Evolutionary conservation across 2,113 vertebrate species (phyloP).

Genomic region (Cinclus mexicanus): DNA sequence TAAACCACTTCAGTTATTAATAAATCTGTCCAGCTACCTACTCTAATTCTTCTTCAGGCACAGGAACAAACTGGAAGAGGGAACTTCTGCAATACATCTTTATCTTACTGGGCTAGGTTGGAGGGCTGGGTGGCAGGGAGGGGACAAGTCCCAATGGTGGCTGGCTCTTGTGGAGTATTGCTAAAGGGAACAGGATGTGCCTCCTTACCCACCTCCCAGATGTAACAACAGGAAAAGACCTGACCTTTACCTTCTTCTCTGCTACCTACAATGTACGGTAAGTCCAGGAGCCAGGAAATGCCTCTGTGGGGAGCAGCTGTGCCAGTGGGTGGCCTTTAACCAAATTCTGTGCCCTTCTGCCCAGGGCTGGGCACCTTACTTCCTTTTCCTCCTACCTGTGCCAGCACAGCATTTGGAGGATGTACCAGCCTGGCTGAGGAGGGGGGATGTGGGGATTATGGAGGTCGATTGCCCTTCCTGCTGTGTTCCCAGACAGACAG

Average conservation of each 20-base stretch:
- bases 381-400: neutral
- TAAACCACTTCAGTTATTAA: slow-evolving; percentile 1
- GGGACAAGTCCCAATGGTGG: rapidly evolving
- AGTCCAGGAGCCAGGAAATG: neutral
- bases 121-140: no score
- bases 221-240: neutral
- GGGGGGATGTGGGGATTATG: neutral
- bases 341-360: rapidly evolving
- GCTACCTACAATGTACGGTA: neutral
- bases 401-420: rapidly evolving
- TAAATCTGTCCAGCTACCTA: neutral
- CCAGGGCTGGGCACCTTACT: neutral
- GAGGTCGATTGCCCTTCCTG: neutral
- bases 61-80: rapidly evolving
- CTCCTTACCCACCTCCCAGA: no score
- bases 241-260: neutral
- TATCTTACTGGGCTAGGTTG: neutral
- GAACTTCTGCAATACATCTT: no score
- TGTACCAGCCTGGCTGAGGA: neutral
- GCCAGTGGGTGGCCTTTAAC: neutral
- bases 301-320: neutral
- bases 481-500: neutral
- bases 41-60: neutral
- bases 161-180: no score
- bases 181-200: neutral